Percentiles rank a stretch among this genome's conserved stretches.
Evolutionary conservation across 1,140 invertebrate species (phyloP).

Genomic region (Bombyx mori): ASM3026992v2 NC_085114.1:8385501-8386000

Average conservation of each 20-base stretch:
- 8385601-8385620: slow-evolving; percentile 62
- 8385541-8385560: slow-evolving; percentile 69
- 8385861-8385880: slow-evolving; percentile 27
- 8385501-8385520: slow-evolving; percentile 34
- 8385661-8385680: slow-evolving; percentile 71
- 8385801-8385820: too few relatives aligned
- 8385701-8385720: slow-evolving; percentile 64
- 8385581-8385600: slow-evolving; percentile 18
- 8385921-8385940: slow-evolving; percentile 62
- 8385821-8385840: neutral
- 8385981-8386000: too few relatives aligned
- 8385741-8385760: slow-evolving; percentile 17
- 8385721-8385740: slow-evolving; percentile 24
- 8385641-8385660: slow-evolving; percentile 70
- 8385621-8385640: slow-evolving; percentile 56
- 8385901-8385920: slow-evolving; percentile 63
- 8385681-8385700: slow-evolving; percentile 69
- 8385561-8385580: slow-evolving; percentile 58
- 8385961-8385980: too few relatives aligned
- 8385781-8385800: neutral
- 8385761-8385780: slow-evolving; percentile 13
- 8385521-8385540: slow-evolving; percentile 56
- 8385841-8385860: too few relatives aligned
- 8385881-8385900: slow-evolving; percentile 55
- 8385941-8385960: slow-evolving; percentile 9